Evolutionary conservation across 2,113 vertebrate species (phyloP).

Genomic region (Dinomys branickii): DNA sequence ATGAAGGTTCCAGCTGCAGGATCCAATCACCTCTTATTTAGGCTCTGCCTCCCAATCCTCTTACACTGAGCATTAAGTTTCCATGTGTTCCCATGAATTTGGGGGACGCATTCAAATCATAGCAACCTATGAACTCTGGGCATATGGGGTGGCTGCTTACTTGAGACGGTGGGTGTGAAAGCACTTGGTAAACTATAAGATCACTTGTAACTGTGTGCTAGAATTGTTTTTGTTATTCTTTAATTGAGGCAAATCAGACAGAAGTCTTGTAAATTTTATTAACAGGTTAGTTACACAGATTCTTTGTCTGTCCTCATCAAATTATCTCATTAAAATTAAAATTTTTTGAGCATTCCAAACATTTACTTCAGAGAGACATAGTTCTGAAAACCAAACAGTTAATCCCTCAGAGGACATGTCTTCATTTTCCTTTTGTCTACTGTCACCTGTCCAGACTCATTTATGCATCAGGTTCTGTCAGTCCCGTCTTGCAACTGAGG

Average conservation of each 20-base stretch:
- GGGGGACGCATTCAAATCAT: neutral
- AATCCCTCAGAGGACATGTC: neutral
- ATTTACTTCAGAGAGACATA: neutral
- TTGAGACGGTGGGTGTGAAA: neutral
- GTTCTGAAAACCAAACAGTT: conserved; percentile 2
- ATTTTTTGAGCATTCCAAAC: neutral
- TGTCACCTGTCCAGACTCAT: conserved; percentile 11
- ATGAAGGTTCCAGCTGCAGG: neutral
- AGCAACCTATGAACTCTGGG: neutral
- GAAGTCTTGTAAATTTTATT: neutral
- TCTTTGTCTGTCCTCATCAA: neutral
- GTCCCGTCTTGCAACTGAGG: conserved; percentile 9
- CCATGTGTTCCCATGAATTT: neutral
- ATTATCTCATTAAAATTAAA: neutral
- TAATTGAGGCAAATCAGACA: neutral
- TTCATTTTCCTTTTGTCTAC: neutral
- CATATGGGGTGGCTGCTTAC: neutral
- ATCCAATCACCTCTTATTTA: neutral
- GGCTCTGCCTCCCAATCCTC: neutral
- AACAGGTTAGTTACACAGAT: conserved; percentile 22
- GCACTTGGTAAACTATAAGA: neutral
- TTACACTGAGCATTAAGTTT: neutral
- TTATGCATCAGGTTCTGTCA: conserved; percentile 16
- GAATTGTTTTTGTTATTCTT: neutral
- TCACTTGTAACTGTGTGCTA: neutral